These are phyloP conservation scores for Lepidotrigona ventralis DNA, from an alignment of 1,140 invertebrate species.

Conservation along the genomic window DNA sequence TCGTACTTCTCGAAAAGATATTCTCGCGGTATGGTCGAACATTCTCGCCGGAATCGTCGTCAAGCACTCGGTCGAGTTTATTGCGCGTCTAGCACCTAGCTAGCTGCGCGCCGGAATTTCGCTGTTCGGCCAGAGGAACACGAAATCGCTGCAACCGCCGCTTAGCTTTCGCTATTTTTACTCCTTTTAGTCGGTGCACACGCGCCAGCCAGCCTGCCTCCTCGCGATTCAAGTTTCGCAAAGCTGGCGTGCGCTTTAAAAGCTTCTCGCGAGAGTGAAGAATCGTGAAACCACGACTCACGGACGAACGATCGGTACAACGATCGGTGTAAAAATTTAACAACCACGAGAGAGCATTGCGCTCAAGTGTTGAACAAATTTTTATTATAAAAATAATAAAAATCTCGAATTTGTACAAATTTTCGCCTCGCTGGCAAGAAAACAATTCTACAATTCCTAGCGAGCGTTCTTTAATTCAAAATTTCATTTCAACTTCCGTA, in stretches of 20 bases:
- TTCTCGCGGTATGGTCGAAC: conserved; percentile 47
- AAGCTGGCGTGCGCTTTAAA: not conserved
- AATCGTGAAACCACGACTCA: not conserved
- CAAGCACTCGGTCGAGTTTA: conserved; percentile 2
- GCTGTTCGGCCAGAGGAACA: conserved; percentile 11
- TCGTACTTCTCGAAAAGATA: conserved; percentile 49
- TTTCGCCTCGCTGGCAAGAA: no score
- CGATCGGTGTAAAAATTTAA: no score
- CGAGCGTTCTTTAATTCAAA: no score
- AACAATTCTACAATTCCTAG: no score
- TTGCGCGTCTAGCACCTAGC: conserved; percentile 18
- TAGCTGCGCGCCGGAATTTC: conserved; percentile 13
- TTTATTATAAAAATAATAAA: no score
- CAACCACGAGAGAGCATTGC: no score
- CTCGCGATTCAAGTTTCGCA: not conserved
- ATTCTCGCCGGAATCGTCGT: conserved; percentile 33
- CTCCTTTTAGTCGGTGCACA: conserved; percentile 45
- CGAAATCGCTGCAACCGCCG: conserved; percentile 29
- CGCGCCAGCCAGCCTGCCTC: not conserved
- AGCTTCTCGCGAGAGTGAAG: conserved; percentile 3
- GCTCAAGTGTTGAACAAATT: no score
- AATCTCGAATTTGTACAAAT: no score
- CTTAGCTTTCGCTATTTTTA: conserved; percentile 54
- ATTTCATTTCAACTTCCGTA: no score
- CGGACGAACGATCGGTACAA: not conserved